phyloP scores from a whole-genome alignment of 2,888 invertebrate species.

The Calameuta filiformis region DNA sequence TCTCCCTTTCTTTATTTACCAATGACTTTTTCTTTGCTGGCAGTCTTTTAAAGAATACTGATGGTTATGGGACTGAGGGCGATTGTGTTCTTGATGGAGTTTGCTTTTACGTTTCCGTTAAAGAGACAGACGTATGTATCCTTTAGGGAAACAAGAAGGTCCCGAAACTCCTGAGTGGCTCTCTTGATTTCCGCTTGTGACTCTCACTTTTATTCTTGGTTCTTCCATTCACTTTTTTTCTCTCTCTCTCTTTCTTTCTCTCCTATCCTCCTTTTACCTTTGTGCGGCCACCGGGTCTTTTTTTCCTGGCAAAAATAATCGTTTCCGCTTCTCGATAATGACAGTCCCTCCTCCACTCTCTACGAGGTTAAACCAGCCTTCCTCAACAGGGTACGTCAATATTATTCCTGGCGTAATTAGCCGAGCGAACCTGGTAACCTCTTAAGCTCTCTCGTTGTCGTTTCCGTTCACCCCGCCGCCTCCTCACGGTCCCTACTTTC shows the following conservation, averaged over 20 bases:
- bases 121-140: not conserved
- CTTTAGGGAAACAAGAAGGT: not conserved
- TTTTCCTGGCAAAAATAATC: not conserved
- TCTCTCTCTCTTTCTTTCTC: too few relatives aligned
- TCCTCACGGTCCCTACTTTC: not conserved
- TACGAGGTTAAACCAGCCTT: not conserved
- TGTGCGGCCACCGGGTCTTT: not conserved
- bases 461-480: not conserved
- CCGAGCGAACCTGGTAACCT: not conserved
- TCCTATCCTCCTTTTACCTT: not conserved
- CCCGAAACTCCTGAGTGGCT: not conserved
- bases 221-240: not conserved
- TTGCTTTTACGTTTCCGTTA: not conserved
- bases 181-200: not conserved
- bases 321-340: not conserved
- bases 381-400: not conserved
- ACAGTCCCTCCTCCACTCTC: not conserved
- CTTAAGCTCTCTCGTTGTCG: not conserved
- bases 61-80: not conserved
- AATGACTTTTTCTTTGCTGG: not conserved
- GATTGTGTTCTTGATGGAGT: not conserved
- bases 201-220: not conserved
- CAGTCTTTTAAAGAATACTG: not conserved
- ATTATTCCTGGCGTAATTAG: not conserved
- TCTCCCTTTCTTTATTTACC: not conserved